Base-by-base conservation (phyloP, 2,113 vertebrate species). In the Ivindomyrus marchei region DNA sequence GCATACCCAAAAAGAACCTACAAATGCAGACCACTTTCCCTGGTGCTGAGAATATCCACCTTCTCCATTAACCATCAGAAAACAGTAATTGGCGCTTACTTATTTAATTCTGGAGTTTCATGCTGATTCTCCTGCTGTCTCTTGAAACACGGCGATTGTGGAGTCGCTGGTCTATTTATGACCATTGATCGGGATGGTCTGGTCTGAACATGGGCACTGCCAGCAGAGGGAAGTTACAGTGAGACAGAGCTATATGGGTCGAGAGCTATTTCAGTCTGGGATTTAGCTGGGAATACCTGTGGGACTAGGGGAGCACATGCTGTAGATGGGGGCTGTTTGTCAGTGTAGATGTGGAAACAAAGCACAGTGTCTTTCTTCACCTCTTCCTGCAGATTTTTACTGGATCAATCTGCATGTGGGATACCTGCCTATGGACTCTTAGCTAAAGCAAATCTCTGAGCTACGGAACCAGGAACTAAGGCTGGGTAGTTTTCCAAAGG, bases 371-470 rank as follows among this genome's bases (percentile, higher is more conserved):
- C 80, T 85, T 87, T 27, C 88, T 27, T 70, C 36, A 47, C 50
- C 11, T 27, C 42, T 19, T 83, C 85, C 77, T 42, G 7, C 74
- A 21, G n/a, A 90, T 90, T 90, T 92, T 92, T 74, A 91, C 87
- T 56, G 7, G 90, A 90, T 90, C 91, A 91, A 91, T 89, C 91
- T 50, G 86, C 70, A 77, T 87, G 88, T 89, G 87, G 13, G 36
- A 36, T 49, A 21, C 70, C 83, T 83, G 84, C 49, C 52, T 87
- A 49, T 83, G 85, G 87, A 24, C 85, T 83, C 85, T 80, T 88
- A 62, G 88, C 89, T 47, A 89, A 70, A 88, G 62, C 87, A 80
- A 36, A 80, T 42, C 62, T 46, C 58, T 56, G 50, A 88, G 80
- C 58, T 15, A 19, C 31, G 70, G 8, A 47, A 53, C 56, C 89